Conservation (phyloP, 2,888 invertebrate genomes). For the Leucophenga maculata region DNA sequence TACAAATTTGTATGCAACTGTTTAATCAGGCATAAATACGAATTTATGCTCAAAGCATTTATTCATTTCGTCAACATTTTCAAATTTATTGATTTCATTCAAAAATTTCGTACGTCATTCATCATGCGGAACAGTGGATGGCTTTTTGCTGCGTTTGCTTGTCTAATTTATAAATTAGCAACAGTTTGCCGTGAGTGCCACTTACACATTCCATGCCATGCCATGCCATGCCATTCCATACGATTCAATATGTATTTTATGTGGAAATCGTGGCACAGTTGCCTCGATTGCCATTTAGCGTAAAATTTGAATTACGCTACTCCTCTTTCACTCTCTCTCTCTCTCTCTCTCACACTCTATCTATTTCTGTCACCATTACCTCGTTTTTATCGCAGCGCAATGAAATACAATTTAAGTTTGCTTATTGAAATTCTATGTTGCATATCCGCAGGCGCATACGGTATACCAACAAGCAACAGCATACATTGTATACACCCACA, state of each 20-base stretch:
- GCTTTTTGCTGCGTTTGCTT: constrained; percentile 24
- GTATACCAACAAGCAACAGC: background rate
- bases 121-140: constrained; percentile 21
- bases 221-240: background rate
- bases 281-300: constrained; percentile 10
- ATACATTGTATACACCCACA: background rate
- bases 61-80: constrained; percentile 60
- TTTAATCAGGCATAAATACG: constrained; percentile 52
- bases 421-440: constrained; percentile 65
- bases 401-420: constrained; percentile 47
- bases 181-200: constrained; percentile 39
- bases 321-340: background rate
- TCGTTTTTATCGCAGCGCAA: background rate
- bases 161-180: constrained; percentile 59
- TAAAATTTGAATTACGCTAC: background rate
- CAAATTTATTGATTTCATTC: constrained; percentile 59
- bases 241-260: background rate
- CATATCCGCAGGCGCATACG: constrained; percentile 64
- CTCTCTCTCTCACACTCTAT: background rate
- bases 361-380: constrained; percentile 7
- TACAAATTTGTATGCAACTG: no score
- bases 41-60: constrained; percentile 53
- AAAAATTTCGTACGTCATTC: constrained; percentile 47
- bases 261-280: background rate
- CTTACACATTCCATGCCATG: background rate